Evolutionary conservation across 2,888 invertebrate genomes (phyloP), one percentile per base, ranked within the genome.

Genomic region (Drosophila phalerata): DNA sequence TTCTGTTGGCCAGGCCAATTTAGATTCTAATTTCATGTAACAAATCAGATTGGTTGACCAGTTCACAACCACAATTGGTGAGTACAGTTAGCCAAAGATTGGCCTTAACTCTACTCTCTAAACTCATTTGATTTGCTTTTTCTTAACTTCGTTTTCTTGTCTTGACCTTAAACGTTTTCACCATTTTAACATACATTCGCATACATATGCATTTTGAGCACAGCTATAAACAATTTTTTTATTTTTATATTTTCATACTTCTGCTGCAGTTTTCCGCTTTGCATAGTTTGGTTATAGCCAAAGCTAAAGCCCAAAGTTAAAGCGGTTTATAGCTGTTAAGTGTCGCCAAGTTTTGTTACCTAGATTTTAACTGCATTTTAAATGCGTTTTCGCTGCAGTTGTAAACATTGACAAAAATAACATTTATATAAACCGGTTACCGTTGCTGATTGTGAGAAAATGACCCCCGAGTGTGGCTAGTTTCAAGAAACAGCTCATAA

Each of bases 21-120:
- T 84, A 85, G 88, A 84, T 84, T 84, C 88, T 84, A 84, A 84
- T 84, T 84, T 77, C 88, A 82, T 82, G 83, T 74, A 69, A 77
- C 88, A 84, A 84, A 84, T 84, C 83, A 85, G 83, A 84, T 84
- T 84, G 85, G 77, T 70, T 77, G 47, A 58, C 68, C 70, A 56
- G 56, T 53, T 65, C 40, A 49, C 66, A 60, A 64, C 67, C 83
- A 69, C 55, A 66, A 66, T 68, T 79, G 73, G 58, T 64, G 55
- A 76, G 49, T 77, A 81, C 81, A 80, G 81, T 85, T 81, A 85
- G 60, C 32, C 45, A 37, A 40, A 47, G 47, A 30, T 45, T 58
- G 34, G 19, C 13, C 49, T 11, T 32, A 10, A 11, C 61, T 69
- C 48, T 45, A 48, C 53, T 40, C 57, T 61, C 32, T 48, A 55